Evolutionary conservation across 2,888 invertebrate species (phyloP).

Genomic region (Chymomyza fuscimana): DNA sequence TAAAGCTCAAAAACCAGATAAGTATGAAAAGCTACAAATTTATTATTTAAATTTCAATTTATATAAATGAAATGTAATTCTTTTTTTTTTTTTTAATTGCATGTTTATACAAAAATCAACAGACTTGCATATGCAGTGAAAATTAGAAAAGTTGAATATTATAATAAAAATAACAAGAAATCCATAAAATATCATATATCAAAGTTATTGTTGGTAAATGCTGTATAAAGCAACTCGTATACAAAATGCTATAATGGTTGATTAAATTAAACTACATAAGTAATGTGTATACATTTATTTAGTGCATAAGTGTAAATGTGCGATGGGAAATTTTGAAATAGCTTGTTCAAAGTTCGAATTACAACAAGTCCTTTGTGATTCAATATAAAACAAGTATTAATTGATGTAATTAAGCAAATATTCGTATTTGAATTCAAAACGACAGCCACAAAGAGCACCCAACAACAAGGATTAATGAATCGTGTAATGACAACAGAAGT

Average conservation of each 20-base stretch:
- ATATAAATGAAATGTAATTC: background rate
- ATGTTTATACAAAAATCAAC: background rate
- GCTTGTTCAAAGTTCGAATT: background rate
- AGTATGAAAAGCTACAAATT: background rate
- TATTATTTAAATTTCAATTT: background rate
- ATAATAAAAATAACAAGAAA: background rate
- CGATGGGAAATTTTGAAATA: background rate
- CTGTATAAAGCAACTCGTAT: background rate
- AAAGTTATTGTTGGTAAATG: background rate
- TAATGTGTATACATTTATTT: background rate
- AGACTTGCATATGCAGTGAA: background rate
- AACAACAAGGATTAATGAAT: background rate
- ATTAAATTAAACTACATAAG: background rate
- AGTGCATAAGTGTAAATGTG: background rate
- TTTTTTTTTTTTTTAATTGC: background rate
- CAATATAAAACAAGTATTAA: background rate
- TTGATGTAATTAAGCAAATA: background rate
- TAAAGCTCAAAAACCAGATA: background rate
- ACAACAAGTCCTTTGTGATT: background rate
- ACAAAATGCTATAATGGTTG: background rate
- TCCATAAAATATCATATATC: background rate
- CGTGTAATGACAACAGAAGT: constrained; percentile 44
- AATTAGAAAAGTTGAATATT: background rate
- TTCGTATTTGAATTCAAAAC: background rate
- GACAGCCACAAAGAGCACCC: background rate